Percentiles rank a stretch among this genome's conserved stretches.
These are phyloP conservation scores for Hypselothyrea guttata DNA, from an alignment of 2,888 invertebrate species.

Conservation along the genomic window DNA sequence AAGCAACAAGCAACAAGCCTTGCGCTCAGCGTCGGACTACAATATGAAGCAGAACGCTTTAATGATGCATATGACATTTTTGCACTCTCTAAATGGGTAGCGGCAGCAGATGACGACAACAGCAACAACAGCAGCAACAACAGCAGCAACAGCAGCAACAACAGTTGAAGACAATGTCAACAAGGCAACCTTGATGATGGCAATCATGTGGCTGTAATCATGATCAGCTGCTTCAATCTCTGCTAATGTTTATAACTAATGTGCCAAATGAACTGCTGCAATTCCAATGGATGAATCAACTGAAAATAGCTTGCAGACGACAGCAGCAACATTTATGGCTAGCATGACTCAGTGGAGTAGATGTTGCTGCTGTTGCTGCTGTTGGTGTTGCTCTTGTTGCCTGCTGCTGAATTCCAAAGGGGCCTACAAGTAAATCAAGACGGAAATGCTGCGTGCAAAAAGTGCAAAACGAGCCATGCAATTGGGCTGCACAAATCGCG, in stretches of 20 bases:
- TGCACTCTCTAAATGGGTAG: slow-evolving; percentile 75
- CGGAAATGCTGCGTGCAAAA: slow-evolving; percentile 75
- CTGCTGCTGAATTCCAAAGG: slow-evolving; percentile 16
- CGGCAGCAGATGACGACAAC: slow-evolving; percentile 45
- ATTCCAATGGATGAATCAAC: background rate
- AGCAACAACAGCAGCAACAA: slow-evolving; percentile 9
- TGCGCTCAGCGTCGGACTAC: slow-evolving; percentile 63
- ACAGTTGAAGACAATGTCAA: slow-evolving; percentile 62
- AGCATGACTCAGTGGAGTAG: slow-evolving; percentile 31
- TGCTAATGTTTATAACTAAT: background rate
- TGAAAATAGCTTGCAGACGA: background rate
- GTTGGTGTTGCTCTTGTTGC: slow-evolving; percentile 1
- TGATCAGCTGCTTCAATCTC: slow-evolving; percentile 4
- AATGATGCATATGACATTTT: slow-evolving; percentile 80
- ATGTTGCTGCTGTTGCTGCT: slow-evolving; percentile 3
- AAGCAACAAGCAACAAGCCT: slow-evolving; percentile 22
- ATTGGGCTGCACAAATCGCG: slow-evolving; percentile 68
- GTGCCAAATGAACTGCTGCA: background rate
- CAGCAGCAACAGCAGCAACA: slow-evolving; percentile 30
- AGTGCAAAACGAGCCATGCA: slow-evolving; percentile 74
- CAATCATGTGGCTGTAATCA: slow-evolving; percentile 49
- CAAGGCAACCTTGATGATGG: slow-evolving; percentile 65
- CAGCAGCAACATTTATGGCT: slow-evolving; percentile 1
- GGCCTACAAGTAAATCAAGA: slow-evolving; percentile 63
- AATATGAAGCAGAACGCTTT: slow-evolving; percentile 78